A percentile compares a stretch with the other conserved stretches of the same genome.
Evolutionary conservation across 2,113 vertebrate genomes (phyloP).

Genomic region (Nanger granti): DNA sequence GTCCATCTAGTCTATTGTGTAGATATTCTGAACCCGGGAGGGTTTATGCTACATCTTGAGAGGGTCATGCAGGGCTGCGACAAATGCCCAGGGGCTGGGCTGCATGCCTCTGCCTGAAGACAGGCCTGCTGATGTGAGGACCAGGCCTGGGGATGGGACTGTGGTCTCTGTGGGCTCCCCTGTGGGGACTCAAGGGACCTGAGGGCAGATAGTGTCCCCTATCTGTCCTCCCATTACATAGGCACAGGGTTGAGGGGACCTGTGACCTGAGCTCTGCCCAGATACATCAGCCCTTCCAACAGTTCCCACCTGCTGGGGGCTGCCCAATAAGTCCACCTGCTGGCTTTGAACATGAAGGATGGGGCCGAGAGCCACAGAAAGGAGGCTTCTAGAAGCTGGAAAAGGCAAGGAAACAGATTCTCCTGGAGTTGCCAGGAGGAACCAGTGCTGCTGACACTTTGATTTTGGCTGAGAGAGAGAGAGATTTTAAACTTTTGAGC

Average conservation of each 20-base stretch:
- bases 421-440: not conserved
- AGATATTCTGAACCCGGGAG: not conserved
- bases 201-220: not conserved
- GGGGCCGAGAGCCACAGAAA: not conserved
- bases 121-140: not conserved
- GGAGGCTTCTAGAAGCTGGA: not conserved
- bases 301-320: not conserved
- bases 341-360: not conserved
- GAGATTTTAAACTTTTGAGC: not conserved
- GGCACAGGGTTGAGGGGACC: not conserved
- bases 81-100: not conserved
- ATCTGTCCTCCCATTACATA: not conserved
- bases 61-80: not conserved
- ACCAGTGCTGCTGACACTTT: not conserved
- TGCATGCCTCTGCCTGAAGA: not conserved
- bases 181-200: not conserved
- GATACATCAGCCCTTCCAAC: not conserved
- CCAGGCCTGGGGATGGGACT: not conserved
- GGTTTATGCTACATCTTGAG: not conserved
- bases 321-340: not conserved
- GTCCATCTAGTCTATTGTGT: too few species aligned
- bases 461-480: not conserved
- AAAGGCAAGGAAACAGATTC: not conserved
- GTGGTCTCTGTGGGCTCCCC: not conserved
- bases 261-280: not conserved